phyloP scores from a whole-genome alignment of 2,113 vertebrate species.

The Leucopsar rothschildi region DNA sequence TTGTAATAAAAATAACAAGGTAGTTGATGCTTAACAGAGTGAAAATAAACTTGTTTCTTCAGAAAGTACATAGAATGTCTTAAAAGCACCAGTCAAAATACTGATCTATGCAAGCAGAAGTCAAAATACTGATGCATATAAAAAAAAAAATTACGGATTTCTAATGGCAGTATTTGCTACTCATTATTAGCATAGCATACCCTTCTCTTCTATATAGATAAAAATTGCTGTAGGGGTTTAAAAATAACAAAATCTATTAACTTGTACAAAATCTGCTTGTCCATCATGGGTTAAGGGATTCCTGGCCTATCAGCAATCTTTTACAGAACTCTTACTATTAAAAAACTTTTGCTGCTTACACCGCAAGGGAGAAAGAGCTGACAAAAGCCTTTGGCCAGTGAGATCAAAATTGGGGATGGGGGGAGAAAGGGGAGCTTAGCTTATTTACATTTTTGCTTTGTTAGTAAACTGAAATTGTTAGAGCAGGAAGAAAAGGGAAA shows the following conservation, averaged over 20 bases:
- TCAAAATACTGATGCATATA: neutral
- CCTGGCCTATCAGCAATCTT: slow-evolving; percentile 33
- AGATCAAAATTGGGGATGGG: slow-evolving; percentile 44
- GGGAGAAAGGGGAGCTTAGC: slow-evolving; percentile 23
- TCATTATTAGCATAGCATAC: neutral
- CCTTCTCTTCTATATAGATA: neutral
- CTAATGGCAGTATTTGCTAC: neutral
- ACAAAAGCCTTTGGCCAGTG: slow-evolving; percentile 63
- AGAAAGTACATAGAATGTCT: neutral
- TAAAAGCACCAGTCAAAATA: neutral
- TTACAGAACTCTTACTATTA: slow-evolving; percentile 35
- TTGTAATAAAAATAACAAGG: neutral
- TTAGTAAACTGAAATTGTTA: slow-evolving; percentile 66
- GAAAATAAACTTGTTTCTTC: neutral
- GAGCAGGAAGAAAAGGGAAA: neutral
- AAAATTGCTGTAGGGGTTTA: neutral
- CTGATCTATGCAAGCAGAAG: neutral
- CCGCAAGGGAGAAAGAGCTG: slow-evolving; percentile 66
- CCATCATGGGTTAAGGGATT: slow-evolving; percentile 9
- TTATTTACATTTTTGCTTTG: slow-evolving; percentile 81
- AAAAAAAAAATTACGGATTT: neutral
- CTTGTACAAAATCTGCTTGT: neutral
- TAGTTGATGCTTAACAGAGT: neutral
- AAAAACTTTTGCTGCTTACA: slow-evolving; percentile 55
- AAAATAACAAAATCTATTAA: neutral